Conservation (phyloP, 2,888 invertebrate species). For the Agrotis ipsilon region DNA sequence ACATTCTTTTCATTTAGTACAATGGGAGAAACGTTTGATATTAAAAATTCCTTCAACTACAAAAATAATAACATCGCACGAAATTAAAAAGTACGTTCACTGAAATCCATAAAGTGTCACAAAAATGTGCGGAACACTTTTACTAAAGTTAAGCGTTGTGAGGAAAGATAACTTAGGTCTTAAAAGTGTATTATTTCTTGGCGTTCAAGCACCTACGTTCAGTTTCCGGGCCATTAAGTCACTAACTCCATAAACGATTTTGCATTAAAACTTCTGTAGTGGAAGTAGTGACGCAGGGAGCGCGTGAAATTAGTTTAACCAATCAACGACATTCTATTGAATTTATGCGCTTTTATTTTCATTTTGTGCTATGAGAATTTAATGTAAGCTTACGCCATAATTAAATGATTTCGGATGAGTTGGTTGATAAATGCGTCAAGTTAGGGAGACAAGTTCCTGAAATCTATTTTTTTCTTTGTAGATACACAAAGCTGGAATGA, state of each 20-base stretch:
- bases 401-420: slow-evolving; percentile 8
- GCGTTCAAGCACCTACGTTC: slow-evolving; percentile 61
- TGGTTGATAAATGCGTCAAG: neutral
- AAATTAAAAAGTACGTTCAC: slow-evolving; percentile 67
- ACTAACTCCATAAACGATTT: slow-evolving; percentile 58
- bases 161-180: slow-evolving; percentile 63
- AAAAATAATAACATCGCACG: slow-evolving; percentile 41
- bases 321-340: slow-evolving; percentile 15
- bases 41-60: slow-evolving; percentile 30
- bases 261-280: slow-evolving; percentile 57
- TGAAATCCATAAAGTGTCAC: slow-evolving; percentile 63
- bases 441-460: neutral
- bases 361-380: slow-evolving; percentile 5
- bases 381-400: neutral
- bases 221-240: slow-evolving; percentile 69
- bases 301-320: slow-evolving; percentile 27
- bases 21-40: slow-evolving; percentile 34
- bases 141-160: slow-evolving; percentile 64
- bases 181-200: slow-evolving; percentile 67
- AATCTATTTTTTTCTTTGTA: slow-evolving; percentile 5
- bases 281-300: slow-evolving; percentile 31
- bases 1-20: slow-evolving; percentile 54
- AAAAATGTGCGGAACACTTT: slow-evolving; percentile 70
- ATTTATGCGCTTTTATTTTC: slow-evolving; percentile 3
- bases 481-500: slow-evolving; percentile 2